Percentiles rank a stretch among this genome's conserved stretches.
These are phyloP conservation scores for Pandemis corylana DNA, from an alignment of 2,888 invertebrate genomes.

Conservation along the genomic window DNA sequence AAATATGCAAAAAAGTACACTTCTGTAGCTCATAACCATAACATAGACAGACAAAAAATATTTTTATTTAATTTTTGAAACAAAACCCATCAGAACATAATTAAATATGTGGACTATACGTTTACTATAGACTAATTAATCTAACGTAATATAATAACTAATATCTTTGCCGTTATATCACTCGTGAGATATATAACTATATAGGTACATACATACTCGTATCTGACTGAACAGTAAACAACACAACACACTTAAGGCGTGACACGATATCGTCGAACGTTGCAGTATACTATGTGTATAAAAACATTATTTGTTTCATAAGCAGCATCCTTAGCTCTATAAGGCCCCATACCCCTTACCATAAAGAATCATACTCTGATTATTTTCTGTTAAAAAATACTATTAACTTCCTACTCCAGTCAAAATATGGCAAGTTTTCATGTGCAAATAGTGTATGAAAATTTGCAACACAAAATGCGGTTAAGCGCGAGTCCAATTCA, in stretches of 20 bases:
- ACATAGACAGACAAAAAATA: neutral
- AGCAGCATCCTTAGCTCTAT: constrained; percentile 4
- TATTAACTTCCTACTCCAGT: neutral
- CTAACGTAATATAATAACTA: constrained; percentile 13
- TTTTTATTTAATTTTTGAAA: neutral
- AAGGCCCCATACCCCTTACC: constrained; percentile 6
- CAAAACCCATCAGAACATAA: neutral
- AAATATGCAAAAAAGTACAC: constrained; percentile 16
- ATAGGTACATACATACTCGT: neutral
- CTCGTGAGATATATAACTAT: constrained; percentile 10
- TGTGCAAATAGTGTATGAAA: neutral
- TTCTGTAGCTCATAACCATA: constrained; percentile 15
- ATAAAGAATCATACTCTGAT: neutral
- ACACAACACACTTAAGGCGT: neutral
- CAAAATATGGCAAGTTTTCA: neutral
- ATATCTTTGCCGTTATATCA: constrained; percentile 18
- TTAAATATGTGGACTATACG: neutral
- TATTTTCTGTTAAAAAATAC: neutral
- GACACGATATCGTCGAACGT: neutral
- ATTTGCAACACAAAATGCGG: neutral
- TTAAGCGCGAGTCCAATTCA: neutral
- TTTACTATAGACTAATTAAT: constrained; percentile 7
- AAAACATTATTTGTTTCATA: neutral
- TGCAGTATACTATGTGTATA: neutral
- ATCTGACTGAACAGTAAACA: neutral